Evolutionary conservation across 1,140 invertebrate species (phyloP), one percentile per base, ranked within the genome.

Genomic region (Sogatella furcifera): DNA sequence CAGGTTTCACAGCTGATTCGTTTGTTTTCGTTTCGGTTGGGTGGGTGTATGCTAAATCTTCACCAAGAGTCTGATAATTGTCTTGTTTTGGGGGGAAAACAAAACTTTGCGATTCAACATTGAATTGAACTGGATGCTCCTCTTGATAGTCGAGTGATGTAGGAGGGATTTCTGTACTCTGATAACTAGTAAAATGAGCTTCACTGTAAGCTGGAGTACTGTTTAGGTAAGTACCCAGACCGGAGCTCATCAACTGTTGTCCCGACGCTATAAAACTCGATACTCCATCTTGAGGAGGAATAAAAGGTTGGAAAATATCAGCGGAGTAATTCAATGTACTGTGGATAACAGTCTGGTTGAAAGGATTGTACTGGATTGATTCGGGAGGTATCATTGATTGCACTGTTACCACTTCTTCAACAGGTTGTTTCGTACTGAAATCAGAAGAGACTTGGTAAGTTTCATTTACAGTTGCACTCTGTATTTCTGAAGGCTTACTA

Each of bases 201-300:
- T 38, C 9, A 10, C 34, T 3, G 9, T 38, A 38, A 38, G 11
- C 34, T 38, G 34, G 34, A 38, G 34, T 38, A 38, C 34, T 38
- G 9, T 38, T 15, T 1, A 19, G 46, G 15, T 72, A 74, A 28
- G 72, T 72, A 28, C 71, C 73, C 49, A 73, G 59, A 58, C 71
- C 71, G 24, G 73, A 74, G 65, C 67, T 71, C 49, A 74, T 67
- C 31, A 75, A 60, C 54, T 76, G 71, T 62, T 75, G 70, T n/a
- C 73, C 71, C 13, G 79, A 76, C 43, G 73, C 74, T 34, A 80
- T 79, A 55, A 77, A 80, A 17, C 73, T 75, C 15, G 78, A 73
- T 53, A 80, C 67, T 60, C 79, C 76, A 0, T 22, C 52, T 60
- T 60, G 46, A 34, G 59, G 59, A 41, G 41, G 22, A 9, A 60